These are phyloP conservation scores for Empidonax alnorum DNA, from an alignment of 2,113 vertebrate genomes.

Conservation along the genomic window DNA sequence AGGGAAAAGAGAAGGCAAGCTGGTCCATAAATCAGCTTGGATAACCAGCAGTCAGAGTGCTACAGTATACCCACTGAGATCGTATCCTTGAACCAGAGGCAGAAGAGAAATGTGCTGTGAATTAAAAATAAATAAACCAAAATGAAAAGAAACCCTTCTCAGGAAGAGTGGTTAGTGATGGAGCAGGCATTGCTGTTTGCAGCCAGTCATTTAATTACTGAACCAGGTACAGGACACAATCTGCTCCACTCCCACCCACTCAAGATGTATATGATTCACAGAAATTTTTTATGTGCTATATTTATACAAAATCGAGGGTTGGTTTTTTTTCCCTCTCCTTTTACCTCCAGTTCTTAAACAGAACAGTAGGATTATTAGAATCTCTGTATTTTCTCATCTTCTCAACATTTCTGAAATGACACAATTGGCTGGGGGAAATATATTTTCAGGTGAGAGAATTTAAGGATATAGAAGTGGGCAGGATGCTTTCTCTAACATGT, in stretches of 20 bases:
- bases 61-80: neutral
- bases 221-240: neutral
- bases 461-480: neutral
- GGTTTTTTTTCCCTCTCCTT: neutral
- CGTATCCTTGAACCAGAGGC: constrained; percentile 44
- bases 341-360: neutral
- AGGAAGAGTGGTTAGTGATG: neutral
- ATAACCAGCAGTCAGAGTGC: constrained; percentile 11
- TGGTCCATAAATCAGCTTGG: constrained; percentile 53
- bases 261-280: neutral
- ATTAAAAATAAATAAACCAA: constrained; percentile 54
- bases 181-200: neutral
- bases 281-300: neutral
- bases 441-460: neutral
- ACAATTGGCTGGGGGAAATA: neutral
- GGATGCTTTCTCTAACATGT: neutral
- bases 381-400: neutral
- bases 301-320: neutral
- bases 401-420: neutral
- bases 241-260: fast-evolving
- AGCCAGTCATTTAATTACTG: neutral
- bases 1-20: constrained; percentile 46
- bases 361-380: neutral
- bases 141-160: neutral
- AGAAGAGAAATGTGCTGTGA: constrained; percentile 22